These are phyloP conservation scores for Hyppa rectilinea DNA, from an alignment of 2,888 invertebrate species.

Conservation along the genomic window DNA sequence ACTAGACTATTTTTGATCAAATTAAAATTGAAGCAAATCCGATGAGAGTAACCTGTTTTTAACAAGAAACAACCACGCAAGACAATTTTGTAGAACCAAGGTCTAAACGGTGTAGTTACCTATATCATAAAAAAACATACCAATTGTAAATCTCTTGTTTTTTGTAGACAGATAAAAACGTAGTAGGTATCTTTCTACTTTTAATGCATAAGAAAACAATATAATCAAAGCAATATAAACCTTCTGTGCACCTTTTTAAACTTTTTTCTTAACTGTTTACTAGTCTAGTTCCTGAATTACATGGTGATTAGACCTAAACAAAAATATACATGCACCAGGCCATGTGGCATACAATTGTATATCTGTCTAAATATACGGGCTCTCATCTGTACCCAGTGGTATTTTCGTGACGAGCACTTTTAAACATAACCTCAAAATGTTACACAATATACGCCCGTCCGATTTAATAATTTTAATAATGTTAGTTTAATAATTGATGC, in stretches of 20 bases:
- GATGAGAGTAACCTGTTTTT: slow-evolving; percentile 39
- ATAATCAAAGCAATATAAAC: slow-evolving; percentile 31
- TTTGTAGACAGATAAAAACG: slow-evolving; percentile 30
- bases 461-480: slow-evolving; percentile 65
- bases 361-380: slow-evolving; percentile 65
- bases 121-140: slow-evolving; percentile 8
- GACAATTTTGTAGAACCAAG: slow-evolving; percentile 9
- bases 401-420: slow-evolving; percentile 73
- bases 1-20: background rate
- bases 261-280: slow-evolving; percentile 1
- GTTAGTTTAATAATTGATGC: slow-evolving; percentile 70
- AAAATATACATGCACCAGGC: slow-evolving; percentile 63
- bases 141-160: slow-evolving; percentile 39
- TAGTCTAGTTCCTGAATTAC: slow-evolving; percentile 25
- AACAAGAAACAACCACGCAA: slow-evolving; percentile 22
- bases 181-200: slow-evolving; percentile 29
- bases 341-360: slow-evolving; percentile 68
- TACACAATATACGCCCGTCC: slow-evolving; percentile 67
- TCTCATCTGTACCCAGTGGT: slow-evolving; percentile 61
- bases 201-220: slow-evolving; percentile 24
- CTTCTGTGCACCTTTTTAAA: background rate
- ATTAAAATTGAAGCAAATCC: slow-evolving; percentile 22
- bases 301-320: slow-evolving; percentile 44
- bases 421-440: slow-evolving; percentile 88
- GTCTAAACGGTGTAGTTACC: slow-evolving; percentile 16